A percentile compares a stretch with the other conserved stretches of the same genome.
Conservation (phyloP, 2,113 vertebrate genomes). For the Varanus salvator region DNA sequence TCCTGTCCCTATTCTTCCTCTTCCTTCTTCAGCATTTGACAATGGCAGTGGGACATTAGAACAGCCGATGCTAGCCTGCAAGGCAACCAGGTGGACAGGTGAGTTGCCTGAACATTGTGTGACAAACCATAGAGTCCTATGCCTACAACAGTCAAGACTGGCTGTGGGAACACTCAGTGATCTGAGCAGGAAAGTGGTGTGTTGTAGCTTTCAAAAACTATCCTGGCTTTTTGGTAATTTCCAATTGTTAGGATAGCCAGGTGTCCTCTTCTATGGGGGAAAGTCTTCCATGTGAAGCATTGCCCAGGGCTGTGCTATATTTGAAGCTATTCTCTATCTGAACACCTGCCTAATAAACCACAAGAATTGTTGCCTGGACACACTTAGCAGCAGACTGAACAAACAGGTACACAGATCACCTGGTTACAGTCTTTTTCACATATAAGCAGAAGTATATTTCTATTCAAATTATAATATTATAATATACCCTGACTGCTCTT, state of each 20-base stretch:
- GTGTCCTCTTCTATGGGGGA: no score
- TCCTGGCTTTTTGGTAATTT: background rate
- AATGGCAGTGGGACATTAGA: background rate
- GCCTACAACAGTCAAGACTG: background rate
- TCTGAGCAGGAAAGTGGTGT: background rate
- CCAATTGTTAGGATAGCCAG: background rate
- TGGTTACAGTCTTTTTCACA: no score
- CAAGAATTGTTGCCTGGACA: no score
- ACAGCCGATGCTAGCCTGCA: background rate
- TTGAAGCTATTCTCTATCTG: no score
- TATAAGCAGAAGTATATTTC: no score
- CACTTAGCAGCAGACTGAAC: no score
- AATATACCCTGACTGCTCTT: no score
- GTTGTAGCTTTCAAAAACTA: background rate
- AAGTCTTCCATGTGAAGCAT: no score
- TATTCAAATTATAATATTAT: no score
- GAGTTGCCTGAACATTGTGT: background rate
- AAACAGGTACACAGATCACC: no score
- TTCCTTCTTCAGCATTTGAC: background rate
- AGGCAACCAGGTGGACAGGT: background rate
- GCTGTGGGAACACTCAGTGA: background rate
- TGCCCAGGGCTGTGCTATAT: no score
- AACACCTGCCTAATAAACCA: no score
- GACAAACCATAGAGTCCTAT: background rate
- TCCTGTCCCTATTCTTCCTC: background rate